Evolutionary conservation across 1,140 invertebrate species (phyloP).

Genomic region (Drosophila yakuba): DNA sequence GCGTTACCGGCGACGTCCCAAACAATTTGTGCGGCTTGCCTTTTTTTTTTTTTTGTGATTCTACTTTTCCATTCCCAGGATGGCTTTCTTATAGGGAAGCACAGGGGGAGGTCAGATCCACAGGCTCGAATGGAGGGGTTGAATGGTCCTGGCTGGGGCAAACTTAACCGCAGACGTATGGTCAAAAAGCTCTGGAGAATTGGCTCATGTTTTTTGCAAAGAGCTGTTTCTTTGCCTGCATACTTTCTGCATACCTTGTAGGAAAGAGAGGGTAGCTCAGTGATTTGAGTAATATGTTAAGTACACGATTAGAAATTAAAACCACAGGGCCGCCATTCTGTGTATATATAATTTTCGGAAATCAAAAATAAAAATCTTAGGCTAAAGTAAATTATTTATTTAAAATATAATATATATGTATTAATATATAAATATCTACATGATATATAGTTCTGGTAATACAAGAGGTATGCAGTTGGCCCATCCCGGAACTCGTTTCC

Average conservation of each 20-base stretch:
- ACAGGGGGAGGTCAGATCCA: not conserved
- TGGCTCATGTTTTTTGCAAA: slow-evolving; percentile 74
- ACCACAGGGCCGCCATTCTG: no score
- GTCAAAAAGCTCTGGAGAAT: slow-evolving; percentile 75
- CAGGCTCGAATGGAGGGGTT: slow-evolving; percentile 16
- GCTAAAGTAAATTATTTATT: no score
- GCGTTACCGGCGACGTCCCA: slow-evolving; percentile 57
- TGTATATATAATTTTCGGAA: no score
- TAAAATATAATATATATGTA: no score
- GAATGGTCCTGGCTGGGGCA: slow-evolving; percentile 42
- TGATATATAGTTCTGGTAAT: no score
- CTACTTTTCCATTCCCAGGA: slow-evolving; percentile 22
- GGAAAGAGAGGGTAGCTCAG: slow-evolving; percentile 5
- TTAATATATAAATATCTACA: no score
- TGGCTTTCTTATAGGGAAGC: slow-evolving; percentile 34
- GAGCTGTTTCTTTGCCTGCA: slow-evolving; percentile 46
- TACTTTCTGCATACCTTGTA: slow-evolving; percentile 45
- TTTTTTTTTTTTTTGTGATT: slow-evolving; percentile 21
- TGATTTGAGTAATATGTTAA: no score
- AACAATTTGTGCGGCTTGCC: slow-evolving; percentile 65
- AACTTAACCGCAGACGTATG: slow-evolving; percentile 81
- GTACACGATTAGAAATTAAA: no score
- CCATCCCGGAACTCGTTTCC: not conserved
- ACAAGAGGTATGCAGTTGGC: slow-evolving; percentile 6
- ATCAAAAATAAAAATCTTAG: no score